Evolutionary conservation across 2,888 invertebrate genomes (phyloP).

Genomic region (Drosophila flavopinicola): DNA sequence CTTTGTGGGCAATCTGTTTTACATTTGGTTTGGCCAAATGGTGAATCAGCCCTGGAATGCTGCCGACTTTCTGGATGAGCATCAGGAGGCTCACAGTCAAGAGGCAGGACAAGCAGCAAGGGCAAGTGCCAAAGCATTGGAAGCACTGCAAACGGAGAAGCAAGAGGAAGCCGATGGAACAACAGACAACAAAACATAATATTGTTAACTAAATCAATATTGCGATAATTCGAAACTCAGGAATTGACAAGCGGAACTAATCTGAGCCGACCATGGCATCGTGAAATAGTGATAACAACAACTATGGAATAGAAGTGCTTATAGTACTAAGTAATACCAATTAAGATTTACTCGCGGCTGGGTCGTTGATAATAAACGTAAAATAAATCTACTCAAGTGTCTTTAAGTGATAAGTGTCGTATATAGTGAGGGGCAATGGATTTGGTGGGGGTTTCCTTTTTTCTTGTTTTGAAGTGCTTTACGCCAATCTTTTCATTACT

Average conservation of each 20-base stretch:
- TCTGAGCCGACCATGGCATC: background rate
- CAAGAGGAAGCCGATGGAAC: background rate
- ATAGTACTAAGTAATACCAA: conserved; percentile 33
- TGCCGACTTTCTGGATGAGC: conserved; percentile 58
- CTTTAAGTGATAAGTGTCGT: background rate
- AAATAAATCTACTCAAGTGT: conserved; percentile 8
- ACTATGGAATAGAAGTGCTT: conserved; percentile 11
- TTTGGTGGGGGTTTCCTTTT: background rate
- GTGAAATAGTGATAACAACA: conserved; percentile 22
- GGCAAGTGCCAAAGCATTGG: conserved; percentile 27
- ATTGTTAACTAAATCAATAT: background rate
- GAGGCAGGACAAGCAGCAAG: conserved; percentile 29
- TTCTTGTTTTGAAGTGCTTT: background rate
- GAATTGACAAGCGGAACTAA: background rate
- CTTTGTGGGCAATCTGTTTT: conserved; percentile 85
- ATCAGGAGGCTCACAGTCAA: conserved; percentile 2
- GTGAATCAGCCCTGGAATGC: conserved; percentile 86
- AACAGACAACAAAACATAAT: background rate
- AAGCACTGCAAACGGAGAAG: conserved; percentile 5
- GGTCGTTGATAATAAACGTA: conserved; percentile 18
- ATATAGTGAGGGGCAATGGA: background rate
- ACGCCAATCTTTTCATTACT: conserved; percentile 18
- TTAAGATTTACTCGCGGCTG: conserved; percentile 40
- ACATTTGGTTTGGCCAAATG: conserved; percentile 85
- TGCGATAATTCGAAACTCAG: background rate